These are phyloP conservation scores for Synanthedon vespiformis DNA, from an alignment of 2,888 invertebrate genomes.

Conservation along the genomic window DNA sequence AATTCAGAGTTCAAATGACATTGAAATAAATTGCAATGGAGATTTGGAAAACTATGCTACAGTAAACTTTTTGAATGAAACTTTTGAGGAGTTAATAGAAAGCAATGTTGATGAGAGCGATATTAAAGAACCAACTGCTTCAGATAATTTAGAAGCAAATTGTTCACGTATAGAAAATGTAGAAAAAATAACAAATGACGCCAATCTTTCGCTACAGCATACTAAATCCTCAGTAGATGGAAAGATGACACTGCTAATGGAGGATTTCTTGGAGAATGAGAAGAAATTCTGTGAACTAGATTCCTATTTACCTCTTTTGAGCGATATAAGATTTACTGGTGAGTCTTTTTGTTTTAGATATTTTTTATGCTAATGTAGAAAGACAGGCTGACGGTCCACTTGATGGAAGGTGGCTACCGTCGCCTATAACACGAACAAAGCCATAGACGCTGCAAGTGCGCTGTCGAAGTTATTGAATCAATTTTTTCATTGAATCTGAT, in stretches of 20 bases:
- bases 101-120: slow-evolving; percentile 60
- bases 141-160: slow-evolving; percentile 12
- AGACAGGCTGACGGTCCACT: no score
- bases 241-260: slow-evolving; percentile 9
- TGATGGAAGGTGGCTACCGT: no score
- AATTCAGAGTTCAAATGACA: slow-evolving; percentile 3
- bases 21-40: slow-evolving; percentile 30
- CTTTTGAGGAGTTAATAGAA: slow-evolving; percentile 55
- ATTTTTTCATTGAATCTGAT: no score
- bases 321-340: slow-evolving; percentile 63
- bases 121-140: slow-evolving; percentile 18
- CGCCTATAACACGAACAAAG: no score
- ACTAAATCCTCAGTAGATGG: not conserved
- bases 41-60: slow-evolving; percentile 47
- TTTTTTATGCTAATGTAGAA: no score
- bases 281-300: slow-evolving; percentile 58
- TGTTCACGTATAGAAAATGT: slow-evolving; percentile 6
- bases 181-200: not conserved
- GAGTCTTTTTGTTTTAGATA: slow-evolving; percentile 19
- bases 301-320: slow-evolving; percentile 44
- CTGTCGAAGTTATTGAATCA: no score
- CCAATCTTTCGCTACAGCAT: not conserved
- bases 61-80: slow-evolving; percentile 48
- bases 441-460: no score
- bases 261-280: slow-evolving; percentile 58